These are phyloP conservation scores for Pelecanus crispus DNA, from an alignment of 2,113 vertebrate genomes.

Conservation along the genomic window DNA sequence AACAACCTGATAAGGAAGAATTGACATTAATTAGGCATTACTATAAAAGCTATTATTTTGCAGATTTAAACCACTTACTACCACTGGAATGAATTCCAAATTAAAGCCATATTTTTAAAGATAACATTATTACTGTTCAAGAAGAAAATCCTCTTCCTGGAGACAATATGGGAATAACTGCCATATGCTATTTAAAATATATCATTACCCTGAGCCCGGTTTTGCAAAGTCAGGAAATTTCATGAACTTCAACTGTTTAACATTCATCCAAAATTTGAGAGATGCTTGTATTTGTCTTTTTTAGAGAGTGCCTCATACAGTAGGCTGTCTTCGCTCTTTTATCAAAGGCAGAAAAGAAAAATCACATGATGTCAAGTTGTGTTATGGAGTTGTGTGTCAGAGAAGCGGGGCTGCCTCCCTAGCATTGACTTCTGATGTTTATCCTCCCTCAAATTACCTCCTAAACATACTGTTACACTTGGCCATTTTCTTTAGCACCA, in stretches of 20 bases:
- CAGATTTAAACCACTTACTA: not conserved
- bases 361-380: not conserved
- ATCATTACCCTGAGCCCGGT: not conserved
- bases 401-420: not conserved
- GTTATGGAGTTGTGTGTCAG: not conserved
- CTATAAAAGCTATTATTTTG: conserved; percentile 1
- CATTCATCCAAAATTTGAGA: not conserved
- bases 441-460: not conserved
- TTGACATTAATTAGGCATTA: not conserved
- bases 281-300: not conserved
- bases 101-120: not conserved
- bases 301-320: not conserved
- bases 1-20: not conserved
- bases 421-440: not conserved
- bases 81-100: not conserved
- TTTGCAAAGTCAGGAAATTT: not conserved
- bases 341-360: not conserved
- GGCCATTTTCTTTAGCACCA: not conserved
- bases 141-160: not conserved
- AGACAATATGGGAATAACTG: not conserved
- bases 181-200: not conserved
- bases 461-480: not conserved
- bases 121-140: not conserved
- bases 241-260: not conserved
- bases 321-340: not conserved